These are phyloP conservation scores for Uromys caudimaculatus DNA, from an alignment of 2,797 vertebrate species.

Conservation along the genomic window DNA sequence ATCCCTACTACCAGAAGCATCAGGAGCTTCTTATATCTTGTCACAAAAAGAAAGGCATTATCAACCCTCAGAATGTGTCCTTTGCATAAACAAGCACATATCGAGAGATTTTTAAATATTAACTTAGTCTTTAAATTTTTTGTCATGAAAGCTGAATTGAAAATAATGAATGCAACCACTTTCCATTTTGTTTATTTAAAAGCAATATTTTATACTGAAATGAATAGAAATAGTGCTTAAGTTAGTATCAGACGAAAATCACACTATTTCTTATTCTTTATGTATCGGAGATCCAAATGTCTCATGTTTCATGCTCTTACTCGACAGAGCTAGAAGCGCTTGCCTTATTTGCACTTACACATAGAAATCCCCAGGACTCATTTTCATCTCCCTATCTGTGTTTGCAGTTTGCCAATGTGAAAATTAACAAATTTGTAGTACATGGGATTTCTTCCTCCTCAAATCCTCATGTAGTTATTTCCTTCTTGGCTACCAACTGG, in stretches of 20 bases:
- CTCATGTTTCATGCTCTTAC: not conserved
- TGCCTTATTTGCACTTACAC: slow-evolving; percentile 73
- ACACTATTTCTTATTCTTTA: not conserved
- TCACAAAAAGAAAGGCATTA: not conserved
- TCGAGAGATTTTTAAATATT: not conserved
- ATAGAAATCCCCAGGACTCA: slow-evolving; percentile 65
- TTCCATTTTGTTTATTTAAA: not conserved
- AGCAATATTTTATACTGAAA: not conserved
- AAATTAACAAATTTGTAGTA: slow-evolving; percentile 74
- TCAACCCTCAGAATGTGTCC: not conserved
- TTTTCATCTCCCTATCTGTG: slow-evolving; percentile 64
- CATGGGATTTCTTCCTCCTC: not conserved
- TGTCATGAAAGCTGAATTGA: not conserved
- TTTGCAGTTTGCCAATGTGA: slow-evolving; percentile 68
- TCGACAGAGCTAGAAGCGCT: slow-evolving; percentile 20
- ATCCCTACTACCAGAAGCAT: not conserved
- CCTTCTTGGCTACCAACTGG: not conserved
- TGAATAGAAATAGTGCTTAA: not conserved
- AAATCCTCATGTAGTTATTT: not conserved
- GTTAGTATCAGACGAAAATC: not conserved
- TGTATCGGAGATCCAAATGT: not conserved
- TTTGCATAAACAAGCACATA: not conserved
- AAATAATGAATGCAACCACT: not conserved
- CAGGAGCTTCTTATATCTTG: not conserved
- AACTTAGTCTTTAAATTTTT: not conserved